Percentiles rank a stretch among this genome's conserved stretches.
These are phyloP conservation scores for Zootoca vivipara DNA, from an alignment of 2,113 vertebrate genomes.

Conservation along the genomic window DNA sequence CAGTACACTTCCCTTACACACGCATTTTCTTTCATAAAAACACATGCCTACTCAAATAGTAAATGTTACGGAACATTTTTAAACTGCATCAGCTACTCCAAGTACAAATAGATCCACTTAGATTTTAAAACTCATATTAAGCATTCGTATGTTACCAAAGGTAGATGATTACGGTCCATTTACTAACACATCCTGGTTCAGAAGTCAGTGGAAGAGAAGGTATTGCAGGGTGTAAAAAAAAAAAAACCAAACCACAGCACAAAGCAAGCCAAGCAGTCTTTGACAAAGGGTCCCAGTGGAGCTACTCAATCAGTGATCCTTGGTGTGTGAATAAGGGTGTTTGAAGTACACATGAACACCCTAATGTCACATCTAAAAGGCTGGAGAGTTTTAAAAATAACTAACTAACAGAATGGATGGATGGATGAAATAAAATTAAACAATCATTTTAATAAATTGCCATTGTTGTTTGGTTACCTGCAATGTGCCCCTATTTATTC, in stretches of 20 bases:
- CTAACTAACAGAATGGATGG: too few species aligned
- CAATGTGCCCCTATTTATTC: too few species aligned
- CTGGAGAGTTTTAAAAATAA: too few species aligned
- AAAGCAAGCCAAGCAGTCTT: neutral
- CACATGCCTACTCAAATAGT: neutral
- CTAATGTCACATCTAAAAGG: neutral
- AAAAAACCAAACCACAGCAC: neutral
- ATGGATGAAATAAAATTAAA: too few species aligned
- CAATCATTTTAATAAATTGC: too few species aligned
- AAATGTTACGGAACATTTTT: neutral
- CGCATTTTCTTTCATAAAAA: too few species aligned
- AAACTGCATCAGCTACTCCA: neutral
- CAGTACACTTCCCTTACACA: neutral
- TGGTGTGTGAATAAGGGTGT: neutral
- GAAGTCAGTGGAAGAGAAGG: neutral
- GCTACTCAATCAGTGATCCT: neutral
- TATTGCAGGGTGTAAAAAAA: neutral
- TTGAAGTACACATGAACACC: neutral
- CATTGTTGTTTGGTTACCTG: too few species aligned
- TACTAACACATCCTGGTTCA: neutral
- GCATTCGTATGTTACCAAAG: neutral
- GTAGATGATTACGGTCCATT: neutral
- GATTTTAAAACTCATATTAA: neutral
- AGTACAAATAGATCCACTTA: neutral
- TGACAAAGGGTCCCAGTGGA: neutral